Evolutionary conservation across 2,113 vertebrate genomes (phyloP).

Genomic region (Etheostoma cragini): DNA sequence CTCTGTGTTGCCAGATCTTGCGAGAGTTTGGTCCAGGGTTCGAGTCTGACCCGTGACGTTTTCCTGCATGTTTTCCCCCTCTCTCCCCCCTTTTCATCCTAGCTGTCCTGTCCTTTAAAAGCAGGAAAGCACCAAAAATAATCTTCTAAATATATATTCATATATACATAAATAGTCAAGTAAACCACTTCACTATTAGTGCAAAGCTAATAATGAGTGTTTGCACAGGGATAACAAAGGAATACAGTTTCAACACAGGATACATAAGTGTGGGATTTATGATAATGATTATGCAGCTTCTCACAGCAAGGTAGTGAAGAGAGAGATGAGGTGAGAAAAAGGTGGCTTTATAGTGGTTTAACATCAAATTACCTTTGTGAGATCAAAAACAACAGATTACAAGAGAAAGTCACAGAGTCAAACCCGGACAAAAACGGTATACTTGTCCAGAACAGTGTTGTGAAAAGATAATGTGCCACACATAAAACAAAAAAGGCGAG

Average conservation of each 20-base stretch:
- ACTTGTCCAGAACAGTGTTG: not conserved
- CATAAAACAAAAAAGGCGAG: not conserved
- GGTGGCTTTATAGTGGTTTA: not conserved
- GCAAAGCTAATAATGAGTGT: constrained; percentile 34
- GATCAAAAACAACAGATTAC: not conserved
- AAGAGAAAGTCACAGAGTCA: not conserved
- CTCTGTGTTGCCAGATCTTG: no score
- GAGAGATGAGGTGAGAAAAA: constrained; percentile 23
- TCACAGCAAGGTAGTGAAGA: constrained; percentile 2
- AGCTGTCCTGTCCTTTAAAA: no score
- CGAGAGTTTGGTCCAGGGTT: no score
- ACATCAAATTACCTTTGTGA: constrained; percentile 5
- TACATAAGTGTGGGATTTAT: constrained; percentile 5
- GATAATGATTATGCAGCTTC: constrained; percentile 30
- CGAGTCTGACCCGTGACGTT: no score
- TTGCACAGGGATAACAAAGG: constrained; percentile 28
- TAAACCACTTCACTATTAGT: no score
- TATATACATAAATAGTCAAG: no score
- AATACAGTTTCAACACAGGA: constrained; percentile 33
- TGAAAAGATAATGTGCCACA: not conserved
- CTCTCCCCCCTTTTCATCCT: no score
- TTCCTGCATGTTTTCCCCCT: no score
- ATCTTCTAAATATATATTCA: no score
- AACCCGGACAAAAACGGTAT: not conserved
- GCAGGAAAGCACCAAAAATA: no score